These are phyloP conservation scores for Mesaphorura yosii DNA, from an alignment of 1,140 invertebrate genomes.

Conservation along the genomic window DNA sequence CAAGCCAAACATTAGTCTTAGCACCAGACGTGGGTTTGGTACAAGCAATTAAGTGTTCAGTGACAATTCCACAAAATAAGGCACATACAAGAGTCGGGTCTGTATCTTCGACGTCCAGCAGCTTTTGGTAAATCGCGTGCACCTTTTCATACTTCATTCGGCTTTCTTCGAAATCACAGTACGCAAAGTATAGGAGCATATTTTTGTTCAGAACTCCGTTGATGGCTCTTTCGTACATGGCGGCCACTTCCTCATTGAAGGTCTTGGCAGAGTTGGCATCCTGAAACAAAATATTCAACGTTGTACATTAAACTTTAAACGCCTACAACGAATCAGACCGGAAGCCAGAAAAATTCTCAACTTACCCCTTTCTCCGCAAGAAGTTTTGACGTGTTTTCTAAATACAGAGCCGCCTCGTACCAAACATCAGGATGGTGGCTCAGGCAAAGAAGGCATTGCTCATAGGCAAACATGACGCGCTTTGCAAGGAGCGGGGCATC, in stretches of 20 bases:
- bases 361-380: slow-evolving; percentile 83
- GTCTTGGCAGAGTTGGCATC: slow-evolving; percentile 81
- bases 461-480: slow-evolving; percentile 95
- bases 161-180: slow-evolving; percentile 97
- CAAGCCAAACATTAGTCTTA: too few species aligned
- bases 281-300: slow-evolving; percentile 39
- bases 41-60: too few species aligned
- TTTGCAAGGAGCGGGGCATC: slow-evolving; percentile 85
- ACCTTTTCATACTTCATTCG: slow-evolving; percentile 94
- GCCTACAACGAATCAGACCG: too few species aligned
- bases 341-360: neutral
- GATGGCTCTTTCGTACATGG: slow-evolving; percentile 85
- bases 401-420: slow-evolving; percentile 94
- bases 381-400: slow-evolving; percentile 85
- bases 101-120: slow-evolving; percentile 74
- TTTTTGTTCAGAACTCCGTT: slow-evolving; percentile 73
- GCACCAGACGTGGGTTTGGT: too few species aligned
- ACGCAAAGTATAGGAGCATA: slow-evolving; percentile 91
- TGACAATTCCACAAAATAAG: too few species aligned
- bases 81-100: slow-evolving; percentile 81
- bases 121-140: slow-evolving; percentile 88
- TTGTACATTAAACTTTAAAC: neutral
- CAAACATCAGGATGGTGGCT: slow-evolving; percentile 97
- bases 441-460: slow-evolving; percentile 90
- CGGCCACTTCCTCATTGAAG: slow-evolving; percentile 86